phyloP scores from a whole-genome alignment of 2,797 vertebrate species.

The Hydrolagus colliei region DNA sequence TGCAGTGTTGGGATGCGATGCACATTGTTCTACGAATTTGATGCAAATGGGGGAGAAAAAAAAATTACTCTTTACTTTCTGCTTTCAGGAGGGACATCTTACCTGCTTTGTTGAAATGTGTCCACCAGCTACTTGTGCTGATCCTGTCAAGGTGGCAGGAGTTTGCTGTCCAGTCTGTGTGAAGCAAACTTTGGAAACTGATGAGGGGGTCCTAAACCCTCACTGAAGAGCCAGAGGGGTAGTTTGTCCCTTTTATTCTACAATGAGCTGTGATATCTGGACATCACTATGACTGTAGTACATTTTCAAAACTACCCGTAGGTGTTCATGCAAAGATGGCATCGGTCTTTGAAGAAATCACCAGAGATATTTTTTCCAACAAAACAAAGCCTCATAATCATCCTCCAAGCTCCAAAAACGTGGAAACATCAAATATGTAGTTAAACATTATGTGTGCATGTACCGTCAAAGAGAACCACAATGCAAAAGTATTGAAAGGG shows the following conservation, averaged over 20 bases:
- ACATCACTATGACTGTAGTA: slow-evolving; percentile 6
- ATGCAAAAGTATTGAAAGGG: slow-evolving; percentile 58
- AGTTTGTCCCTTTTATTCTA: not conserved
- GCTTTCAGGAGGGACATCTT: slow-evolving; percentile 72
- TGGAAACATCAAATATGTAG: not conserved
- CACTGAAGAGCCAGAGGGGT: slow-evolving; percentile 12
- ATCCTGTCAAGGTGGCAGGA: slow-evolving; percentile 66
- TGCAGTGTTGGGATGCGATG: not conserved
- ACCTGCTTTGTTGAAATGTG: slow-evolving; percentile 89
- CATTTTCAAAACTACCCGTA: slow-evolving; percentile 20
- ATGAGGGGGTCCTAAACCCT: slow-evolving; percentile 51
- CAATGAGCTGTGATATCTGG: slow-evolving; percentile 23
- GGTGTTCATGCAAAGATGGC: slow-evolving; percentile 25
- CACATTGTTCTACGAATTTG: not conserved
- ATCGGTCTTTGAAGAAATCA: slow-evolving; percentile 32
- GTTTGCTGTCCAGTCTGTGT: slow-evolving; percentile 78
- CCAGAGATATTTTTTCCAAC: slow-evolving; percentile 43
- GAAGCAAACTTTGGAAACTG: slow-evolving; percentile 39
- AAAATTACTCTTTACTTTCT: slow-evolving; percentile 16
- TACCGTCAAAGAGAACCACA: slow-evolving; percentile 45
- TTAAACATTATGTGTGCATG: slow-evolving; percentile 26
- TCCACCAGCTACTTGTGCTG: slow-evolving; percentile 56
- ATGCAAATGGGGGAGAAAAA: not conserved
- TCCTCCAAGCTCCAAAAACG: not conserved
- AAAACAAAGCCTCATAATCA: not conserved